phyloP scores from a whole-genome alignment of 2,113 vertebrate genomes.

The Chlamydotis undulata region DNA sequence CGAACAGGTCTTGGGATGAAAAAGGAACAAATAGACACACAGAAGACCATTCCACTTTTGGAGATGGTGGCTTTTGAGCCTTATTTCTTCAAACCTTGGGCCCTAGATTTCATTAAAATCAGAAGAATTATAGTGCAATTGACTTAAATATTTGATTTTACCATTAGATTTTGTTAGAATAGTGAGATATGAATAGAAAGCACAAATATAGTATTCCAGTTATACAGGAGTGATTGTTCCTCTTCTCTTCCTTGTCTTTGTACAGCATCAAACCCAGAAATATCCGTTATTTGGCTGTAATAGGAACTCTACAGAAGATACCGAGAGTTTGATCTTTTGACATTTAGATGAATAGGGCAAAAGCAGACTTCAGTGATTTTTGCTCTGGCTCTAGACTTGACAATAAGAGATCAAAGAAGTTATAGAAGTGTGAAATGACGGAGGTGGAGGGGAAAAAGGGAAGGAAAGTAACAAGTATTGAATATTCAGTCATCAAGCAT shows the following conservation, averaged over 20 bases:
- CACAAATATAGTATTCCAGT: not conserved
- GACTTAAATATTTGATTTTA: not conserved
- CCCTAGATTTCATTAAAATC: not conserved
- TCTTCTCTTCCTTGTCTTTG: not conserved
- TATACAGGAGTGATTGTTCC: not conserved
- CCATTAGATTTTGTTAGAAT: not conserved
- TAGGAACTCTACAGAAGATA: not conserved
- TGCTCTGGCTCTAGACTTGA: not conserved
- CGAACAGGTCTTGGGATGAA: not conserved
- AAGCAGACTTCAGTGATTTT: conserved; percentile 7
- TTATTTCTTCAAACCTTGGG: not conserved
- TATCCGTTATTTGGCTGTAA: not conserved
- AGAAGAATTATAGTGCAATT: not conserved
- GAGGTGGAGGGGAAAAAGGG: not conserved
- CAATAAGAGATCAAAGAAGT: conserved; percentile 37
- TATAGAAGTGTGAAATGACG: conserved; percentile 23
- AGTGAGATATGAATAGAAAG: not conserved
- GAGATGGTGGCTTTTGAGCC: not conserved
- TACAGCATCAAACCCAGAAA: not conserved
- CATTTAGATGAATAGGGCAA: conserved; percentile 28
- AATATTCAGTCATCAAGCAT: conserved; percentile 33
- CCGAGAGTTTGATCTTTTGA: conserved; percentile 4
- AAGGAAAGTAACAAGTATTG: conserved; percentile 7
- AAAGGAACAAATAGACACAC: not conserved
- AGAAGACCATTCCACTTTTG: not conserved